Percentiles rank a stretch among this genome's conserved stretches.
These are phyloP conservation scores for Asteroscopus sphinx DNA, from an alignment of 2,888 invertebrate species.

Conservation along the genomic window DNA sequence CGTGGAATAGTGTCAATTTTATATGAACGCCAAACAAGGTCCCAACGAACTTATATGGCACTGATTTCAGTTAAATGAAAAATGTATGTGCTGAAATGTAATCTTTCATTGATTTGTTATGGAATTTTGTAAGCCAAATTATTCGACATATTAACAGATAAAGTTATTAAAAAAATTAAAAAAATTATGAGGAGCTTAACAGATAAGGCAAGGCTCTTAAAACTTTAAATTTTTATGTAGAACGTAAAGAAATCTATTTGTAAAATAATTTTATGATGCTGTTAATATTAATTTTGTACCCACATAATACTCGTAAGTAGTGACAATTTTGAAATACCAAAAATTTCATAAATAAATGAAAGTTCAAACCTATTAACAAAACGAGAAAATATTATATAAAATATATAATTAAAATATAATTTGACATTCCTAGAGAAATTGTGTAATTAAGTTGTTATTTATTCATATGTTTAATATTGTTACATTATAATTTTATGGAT, in stretches of 20 bases:
- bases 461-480: slow-evolving; percentile 52
- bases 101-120: slow-evolving; percentile 12
- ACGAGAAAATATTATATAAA: slow-evolving; percentile 6
- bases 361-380: slow-evolving; percentile 13
- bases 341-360: slow-evolving; percentile 21
- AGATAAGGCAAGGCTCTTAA: neutral
- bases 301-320: slow-evolving; percentile 43
- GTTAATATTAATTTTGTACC: slow-evolving; percentile 29
- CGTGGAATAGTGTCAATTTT: slow-evolving; percentile 38
- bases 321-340: slow-evolving; percentile 16
- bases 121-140: no score
- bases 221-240: slow-evolving; percentile 5
- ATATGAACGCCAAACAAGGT: slow-evolving; percentile 26
- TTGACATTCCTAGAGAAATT: slow-evolving; percentile 64
- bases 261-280: slow-evolving; percentile 12
- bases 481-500: slow-evolving; percentile 46
- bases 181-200: no score
- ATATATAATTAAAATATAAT: slow-evolving; percentile 27
- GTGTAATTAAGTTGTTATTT: slow-evolving; percentile 54
- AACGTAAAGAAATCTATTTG: slow-evolving; percentile 3
- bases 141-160: no score
- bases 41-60: slow-evolving; percentile 14
- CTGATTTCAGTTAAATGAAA: slow-evolving; percentile 21
- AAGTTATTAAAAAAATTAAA: no score
- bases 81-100: slow-evolving; percentile 7